Percentiles rank a stretch among this genome's conserved stretches.
phyloP scores from a whole-genome alignment of 2,113 vertebrate genomes.

The Numida meleagris region DNA sequence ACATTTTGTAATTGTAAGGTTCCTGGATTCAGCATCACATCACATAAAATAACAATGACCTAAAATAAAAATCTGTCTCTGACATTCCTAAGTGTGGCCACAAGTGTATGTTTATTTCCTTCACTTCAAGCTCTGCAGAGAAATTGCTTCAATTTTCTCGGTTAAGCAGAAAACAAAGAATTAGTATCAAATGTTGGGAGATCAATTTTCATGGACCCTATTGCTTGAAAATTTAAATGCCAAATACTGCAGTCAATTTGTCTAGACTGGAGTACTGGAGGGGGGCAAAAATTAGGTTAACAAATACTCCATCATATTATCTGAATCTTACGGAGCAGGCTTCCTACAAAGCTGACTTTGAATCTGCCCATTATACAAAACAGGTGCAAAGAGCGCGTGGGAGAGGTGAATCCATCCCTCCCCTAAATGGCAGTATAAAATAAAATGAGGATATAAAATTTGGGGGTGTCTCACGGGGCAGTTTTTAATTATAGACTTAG shows the following conservation, averaged over 20 bases:
- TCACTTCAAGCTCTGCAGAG: background rate
- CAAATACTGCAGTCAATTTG: conserved; percentile 54
- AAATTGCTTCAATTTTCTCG: conserved; percentile 28
- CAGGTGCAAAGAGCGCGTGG: conserved; percentile 58
- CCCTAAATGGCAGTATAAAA: conserved; percentile 52
- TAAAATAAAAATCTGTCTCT: background rate
- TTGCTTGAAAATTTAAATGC: conserved; percentile 50
- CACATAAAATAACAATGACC: background rate
- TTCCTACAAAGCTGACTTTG: conserved; percentile 24
- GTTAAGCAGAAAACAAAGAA: conserved; percentile 30
- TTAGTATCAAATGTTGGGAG: conserved; percentile 9
- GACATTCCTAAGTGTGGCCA: accelerated
- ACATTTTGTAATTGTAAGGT: background rate
- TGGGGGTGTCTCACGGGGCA: conserved; percentile 48
- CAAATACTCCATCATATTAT: conserved; percentile 44
- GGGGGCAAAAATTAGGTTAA: conserved; percentile 59
- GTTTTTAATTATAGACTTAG: conserved; percentile 70
- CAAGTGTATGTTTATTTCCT: conserved; percentile 1
- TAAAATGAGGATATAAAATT: conserved; percentile 69
- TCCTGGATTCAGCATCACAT: background rate
- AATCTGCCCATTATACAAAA: conserved; percentile 31
- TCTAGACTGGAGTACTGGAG: conserved; percentile 45
- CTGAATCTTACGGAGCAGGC: conserved; percentile 30
- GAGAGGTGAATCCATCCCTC: conserved; percentile 60
- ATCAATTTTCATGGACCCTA: conserved; percentile 39